Base-by-base conservation (phyloP, 2,888 invertebrate genomes). In the Drosophila fungiperda region DNA sequence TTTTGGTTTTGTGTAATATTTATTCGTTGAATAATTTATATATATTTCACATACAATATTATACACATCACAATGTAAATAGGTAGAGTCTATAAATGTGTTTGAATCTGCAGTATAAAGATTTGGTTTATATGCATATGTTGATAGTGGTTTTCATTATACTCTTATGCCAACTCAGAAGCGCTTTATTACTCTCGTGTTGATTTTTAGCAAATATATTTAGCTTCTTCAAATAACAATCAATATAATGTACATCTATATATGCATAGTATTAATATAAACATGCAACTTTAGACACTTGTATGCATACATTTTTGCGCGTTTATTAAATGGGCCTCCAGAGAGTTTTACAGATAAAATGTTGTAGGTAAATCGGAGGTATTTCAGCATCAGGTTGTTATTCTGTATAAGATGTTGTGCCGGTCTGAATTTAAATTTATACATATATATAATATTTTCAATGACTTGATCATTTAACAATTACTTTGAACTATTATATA, bases 21-120 rank as follows among this genome's bases (percentile, higher is more conserved):
- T 83, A 83, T 85, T 83, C 68, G 79, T 57, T 74, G 78, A 83
- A 82, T 83, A 82, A 65, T 84, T 77, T 70, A 67, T 69, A 67
- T 65, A 63, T 66, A 65, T 66, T 80, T 72, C 73, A 85, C 78
- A 85, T 76, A 61, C 52, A 83, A 67, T 79, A 78, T 78, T 73
- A 69, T 74, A 61, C 78, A 83, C 68, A 61, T 68, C 36, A 68
- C 49, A 45, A 58, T 61, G 65, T 72, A 65, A 61, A 68, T 66
- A 78, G 64, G 5, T 75, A 59, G 50, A 66, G 40, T 55, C 49
- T 63, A 59, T 74, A 66, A 66, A 65, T 74, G 67, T 60, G 35
- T 36, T 52, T 59, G 40, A 61, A 64, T 64, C 48, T 76, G 32
- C 49, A 11, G 57, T 68, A 53, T 68, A 54, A 38, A 60, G 57